Base-by-base conservation (phyloP, 2,888 invertebrate genomes). In the Scaptomyza parva region DNA sequence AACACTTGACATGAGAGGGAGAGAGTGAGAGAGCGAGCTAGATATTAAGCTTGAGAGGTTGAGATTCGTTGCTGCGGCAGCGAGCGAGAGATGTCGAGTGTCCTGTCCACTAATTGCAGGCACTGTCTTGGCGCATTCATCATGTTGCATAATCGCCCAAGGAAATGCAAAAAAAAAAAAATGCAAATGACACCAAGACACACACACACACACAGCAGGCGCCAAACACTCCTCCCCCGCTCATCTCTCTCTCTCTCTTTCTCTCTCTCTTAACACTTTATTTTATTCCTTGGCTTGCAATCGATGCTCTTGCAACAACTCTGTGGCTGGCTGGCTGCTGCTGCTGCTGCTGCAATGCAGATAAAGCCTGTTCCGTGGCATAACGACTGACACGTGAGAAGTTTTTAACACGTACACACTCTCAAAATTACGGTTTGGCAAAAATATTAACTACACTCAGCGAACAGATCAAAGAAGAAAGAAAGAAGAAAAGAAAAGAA, bases 351-450 rank as follows among this genome's bases (percentile, higher is more conserved):
- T 84, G 88, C 88, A 88, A 64, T 87, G 87, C 87, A 78, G 88
- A 77, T 81, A 84, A 51, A 43, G 62, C 50, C 65, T 45, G 44
- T 48, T 54, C 41, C 37, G 40, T 60, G 64, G 60, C 70, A 58
- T 79, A 74, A 82, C 85, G 80, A 74, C 86, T 75, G 77, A 80
- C 81, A 77, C 84, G 80, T 84, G 81, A 86, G 76, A 75, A 73
- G 68, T 78, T 73, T 71, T 78, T 79, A 83, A 68, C 86, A 86
- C 86, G 78, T 75, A 74, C 83, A 73, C 41, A 69, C 60, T 67
- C 62, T 67, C 62, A 51, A 40, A 55, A 18, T 48, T 70, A 70
- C 52, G 39, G 43, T 22, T 45, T 20, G 22, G 22, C 53, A 43
- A 30, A 30, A 30, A 47, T 47, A 47, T 30, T 18, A 30, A n/a